phyloP scores from a whole-genome alignment of 2,113 vertebrate species.

The Limanda limanda region DNA sequence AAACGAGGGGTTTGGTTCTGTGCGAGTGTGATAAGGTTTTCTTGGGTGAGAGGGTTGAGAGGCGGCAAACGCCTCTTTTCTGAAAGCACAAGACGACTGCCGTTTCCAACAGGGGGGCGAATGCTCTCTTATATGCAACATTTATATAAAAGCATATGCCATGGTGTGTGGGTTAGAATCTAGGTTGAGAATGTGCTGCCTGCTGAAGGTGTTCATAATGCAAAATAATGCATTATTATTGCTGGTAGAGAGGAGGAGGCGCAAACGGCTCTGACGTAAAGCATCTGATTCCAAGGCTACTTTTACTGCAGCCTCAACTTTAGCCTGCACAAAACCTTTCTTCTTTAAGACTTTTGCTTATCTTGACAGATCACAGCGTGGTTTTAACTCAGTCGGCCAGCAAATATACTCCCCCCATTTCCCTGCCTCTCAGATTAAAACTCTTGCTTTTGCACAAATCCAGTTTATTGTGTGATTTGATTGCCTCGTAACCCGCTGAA shows the following conservation, averaged over 20 bases:
- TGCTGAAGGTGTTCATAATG: conserved; percentile 1
- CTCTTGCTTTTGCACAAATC: neutral
- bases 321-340: neutral
- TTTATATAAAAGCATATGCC: conserved; percentile 4
- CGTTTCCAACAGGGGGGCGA: conserved; percentile 9
- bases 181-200: neutral
- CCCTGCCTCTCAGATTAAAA: conserved; percentile 27
- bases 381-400: conserved; percentile 24
- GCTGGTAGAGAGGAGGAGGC: neutral
- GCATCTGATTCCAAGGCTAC: conserved; percentile 18
- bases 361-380: conserved; percentile 26
- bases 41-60: conserved; percentile 7
- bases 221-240: conserved; percentile 6
- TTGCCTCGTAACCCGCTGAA: conserved; percentile 8
- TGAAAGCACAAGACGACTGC: neutral
- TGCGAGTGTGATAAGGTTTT: conserved; percentile 33
- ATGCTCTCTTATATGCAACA: neutral
- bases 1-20: conserved; percentile 26
- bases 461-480: neutral
- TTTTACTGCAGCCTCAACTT: conserved; percentile 19
- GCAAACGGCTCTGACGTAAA: neutral
- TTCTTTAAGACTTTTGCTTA: conserved; percentile 9
- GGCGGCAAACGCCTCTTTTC: neutral
- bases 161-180: neutral
- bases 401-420: conserved; percentile 3